phyloP scores from a whole-genome alignment of 2,888 invertebrate genomes.

The Rhagonycha lutea region DNA sequence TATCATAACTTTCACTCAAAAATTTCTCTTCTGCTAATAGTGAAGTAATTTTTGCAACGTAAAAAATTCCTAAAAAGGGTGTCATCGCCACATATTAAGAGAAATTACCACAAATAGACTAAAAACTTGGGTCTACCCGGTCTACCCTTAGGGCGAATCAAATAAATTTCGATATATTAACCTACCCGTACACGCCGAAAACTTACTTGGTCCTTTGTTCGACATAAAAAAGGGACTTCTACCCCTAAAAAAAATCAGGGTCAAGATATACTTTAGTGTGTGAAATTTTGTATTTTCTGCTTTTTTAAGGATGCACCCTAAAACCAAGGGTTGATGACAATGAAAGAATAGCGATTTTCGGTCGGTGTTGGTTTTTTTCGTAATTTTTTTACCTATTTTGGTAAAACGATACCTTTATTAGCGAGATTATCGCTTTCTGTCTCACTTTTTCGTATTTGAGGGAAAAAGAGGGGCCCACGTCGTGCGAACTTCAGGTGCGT shows the following conservation, averaged over 20 bases:
- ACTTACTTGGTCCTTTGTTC: conserved; percentile 8
- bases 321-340: conserved; percentile 41
- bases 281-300: conserved; percentile 51
- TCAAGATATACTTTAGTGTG: conserved; percentile 43
- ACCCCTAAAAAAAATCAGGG: conserved; percentile 26
- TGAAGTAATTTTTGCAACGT: neutral
- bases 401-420: conserved; percentile 55
- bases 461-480: neutral
- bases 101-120: conserved; percentile 51
- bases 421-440: conserved; percentile 20
- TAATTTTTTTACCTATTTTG: conserved; percentile 41
- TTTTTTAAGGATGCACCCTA: conserved; percentile 44
- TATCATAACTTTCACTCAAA: neutral
- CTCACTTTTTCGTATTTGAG: neutral
- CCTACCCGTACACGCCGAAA: neutral
- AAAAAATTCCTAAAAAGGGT: neutral
- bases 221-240: conserved; percentile 22
- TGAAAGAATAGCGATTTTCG: conserved; percentile 31
- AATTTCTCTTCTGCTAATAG: neutral
- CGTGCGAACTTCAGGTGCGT: conserved; percentile 14
- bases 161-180: conserved; percentile 1
- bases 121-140: conserved; percentile 43
- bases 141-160: conserved; percentile 11
- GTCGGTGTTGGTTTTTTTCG: conserved; percentile 29
- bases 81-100: conserved; percentile 52